Evolutionary conservation across 2,888 invertebrate genomes (phyloP).

Genomic region (Spodoptera littoralis): DNA sequence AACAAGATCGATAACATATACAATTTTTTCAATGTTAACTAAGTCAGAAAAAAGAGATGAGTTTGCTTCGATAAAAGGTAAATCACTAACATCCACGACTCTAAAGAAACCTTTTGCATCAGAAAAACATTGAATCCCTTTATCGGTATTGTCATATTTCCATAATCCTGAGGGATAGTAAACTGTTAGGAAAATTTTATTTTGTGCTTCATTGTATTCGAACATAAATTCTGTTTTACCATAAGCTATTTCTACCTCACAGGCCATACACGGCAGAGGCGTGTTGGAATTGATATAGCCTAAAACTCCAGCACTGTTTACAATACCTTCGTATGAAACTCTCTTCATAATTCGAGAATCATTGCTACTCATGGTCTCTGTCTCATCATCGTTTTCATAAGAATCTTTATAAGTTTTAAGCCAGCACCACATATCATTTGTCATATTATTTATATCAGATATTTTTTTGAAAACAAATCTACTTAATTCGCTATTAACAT

Average conservation of each 20-base stretch:
- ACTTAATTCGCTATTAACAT: slow-evolving; percentile 60
- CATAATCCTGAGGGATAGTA: slow-evolving; percentile 88
- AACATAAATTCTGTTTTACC: slow-evolving; percentile 74
- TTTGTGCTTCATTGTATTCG: slow-evolving; percentile 71
- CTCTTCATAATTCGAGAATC: slow-evolving; percentile 15
- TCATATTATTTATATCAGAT: slow-evolving; percentile 64
- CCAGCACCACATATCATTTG: slow-evolving; percentile 77
- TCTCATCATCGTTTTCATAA: slow-evolving; percentile 17
- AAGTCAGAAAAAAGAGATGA: slow-evolving; percentile 21
- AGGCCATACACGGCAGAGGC: slow-evolving; percentile 78
- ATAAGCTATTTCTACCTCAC: slow-evolving; percentile 72
- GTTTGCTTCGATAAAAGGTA: slow-evolving; percentile 63
- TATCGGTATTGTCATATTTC: slow-evolving; percentile 79
- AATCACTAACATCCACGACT: slow-evolving; percentile 79
- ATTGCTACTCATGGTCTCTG: slow-evolving; percentile 17
- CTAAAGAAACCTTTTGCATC: slow-evolving; percentile 87
- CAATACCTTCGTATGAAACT: slow-evolving; percentile 62
- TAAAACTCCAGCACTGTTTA: slow-evolving; percentile 73
- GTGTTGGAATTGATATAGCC: slow-evolving; percentile 62
- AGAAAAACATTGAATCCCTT: slow-evolving; percentile 90
- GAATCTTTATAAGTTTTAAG: slow-evolving; percentile 56
- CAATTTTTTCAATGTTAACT: slow-evolving; percentile 70
- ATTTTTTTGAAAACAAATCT: slow-evolving; percentile 77
- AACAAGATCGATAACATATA: slow-evolving; percentile 86
- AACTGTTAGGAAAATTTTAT: slow-evolving; percentile 83